Conservation (phyloP, 2,888 invertebrate genomes). For the Frankliniella intonsa region DNA sequence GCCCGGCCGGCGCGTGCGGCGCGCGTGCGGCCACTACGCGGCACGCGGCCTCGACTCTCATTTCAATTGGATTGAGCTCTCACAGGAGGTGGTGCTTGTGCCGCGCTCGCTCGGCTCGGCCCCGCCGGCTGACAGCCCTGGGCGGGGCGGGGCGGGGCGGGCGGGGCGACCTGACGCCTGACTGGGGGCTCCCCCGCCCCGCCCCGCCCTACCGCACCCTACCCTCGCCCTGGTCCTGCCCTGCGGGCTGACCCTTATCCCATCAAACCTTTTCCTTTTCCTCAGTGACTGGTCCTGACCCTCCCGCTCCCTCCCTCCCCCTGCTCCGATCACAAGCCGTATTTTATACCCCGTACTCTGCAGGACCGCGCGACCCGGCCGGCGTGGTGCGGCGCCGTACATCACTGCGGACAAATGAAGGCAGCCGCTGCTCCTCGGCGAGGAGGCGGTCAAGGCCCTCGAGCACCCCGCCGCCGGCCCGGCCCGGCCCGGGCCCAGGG, state of each 20-base stretch:
- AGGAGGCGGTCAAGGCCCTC: too few species aligned
- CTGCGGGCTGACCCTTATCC: not conserved
- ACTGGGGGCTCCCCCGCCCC: not conserved
- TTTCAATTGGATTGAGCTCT: conserved; percentile 13
- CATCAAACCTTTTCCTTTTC: too few species aligned
- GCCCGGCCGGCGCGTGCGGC: conserved; percentile 43
- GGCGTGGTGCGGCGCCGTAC: not conserved
- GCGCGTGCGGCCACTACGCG: conserved; percentile 52
- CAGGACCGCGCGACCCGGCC: not conserved
- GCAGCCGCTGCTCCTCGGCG: not conserved
- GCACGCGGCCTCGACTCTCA: conserved; percentile 36
- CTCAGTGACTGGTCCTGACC: too few species aligned
- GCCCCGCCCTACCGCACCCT: not conserved
- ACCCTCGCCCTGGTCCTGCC: not conserved
- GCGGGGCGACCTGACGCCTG: too few species aligned
- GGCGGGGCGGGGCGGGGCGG: too few species aligned
- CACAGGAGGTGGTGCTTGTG: not conserved
- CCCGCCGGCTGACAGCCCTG: not conserved
- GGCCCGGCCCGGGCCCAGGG: too few species aligned
- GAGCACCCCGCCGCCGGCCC: not conserved
- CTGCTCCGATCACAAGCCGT: too few species aligned
- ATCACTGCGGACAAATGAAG: conserved; percentile 6
- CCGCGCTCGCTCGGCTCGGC: not conserved
- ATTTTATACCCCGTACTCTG: too few species aligned
- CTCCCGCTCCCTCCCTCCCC: too few species aligned